Base-by-base conservation (phyloP, 2,113 vertebrate species). In the Oncorhynchus masou region DNA sequence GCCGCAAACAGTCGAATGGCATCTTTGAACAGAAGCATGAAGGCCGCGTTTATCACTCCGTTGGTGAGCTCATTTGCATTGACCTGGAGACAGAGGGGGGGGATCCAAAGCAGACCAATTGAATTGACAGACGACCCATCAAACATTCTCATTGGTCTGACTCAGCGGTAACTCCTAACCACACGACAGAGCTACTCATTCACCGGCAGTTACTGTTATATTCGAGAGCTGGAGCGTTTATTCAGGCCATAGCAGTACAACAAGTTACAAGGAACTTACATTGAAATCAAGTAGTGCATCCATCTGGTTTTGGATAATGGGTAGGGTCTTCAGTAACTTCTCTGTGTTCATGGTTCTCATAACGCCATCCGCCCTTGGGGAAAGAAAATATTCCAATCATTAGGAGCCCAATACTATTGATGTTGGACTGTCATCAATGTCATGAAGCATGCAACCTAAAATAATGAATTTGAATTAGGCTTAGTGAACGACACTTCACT, bases 1-100 rank as follows among this genome's bases (percentile, higher is more conserved):
- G 96, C 96, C 13, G 97, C 97, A 11, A 98, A 98, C 86, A 98
- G 95, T 90, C 97, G 94, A 88, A 98, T 98, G 79, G 96, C 95
- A 80, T 98, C 97, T 95, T 98, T 98, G 94, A 98, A 98, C 86
- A 98, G 95, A 48, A 98, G 96, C 97, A 98, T 98, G 92, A 98
- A 98, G 88, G 96, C 96, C 83, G 96, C 96, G 81, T 98, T 98
- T 92, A 98, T 98, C 85, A 98, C 96, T 70, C 97, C 97, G 72
- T 98, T 98, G 77, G 97, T 98, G 81, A 98, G 95, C 86, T 98
- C 97, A 78, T 98, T 98, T 88, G 96, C 96, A 90, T 97, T 97
- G 91, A 98, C 96, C 96, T 98, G 83, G 24, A 64, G 66, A 76
- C 3, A 86, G 25, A 88, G 57, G 70, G 25, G 27, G 27, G 74